Conservation (phyloP, 2,888 invertebrate genomes). For the Andricus quercusramuli region DNA sequence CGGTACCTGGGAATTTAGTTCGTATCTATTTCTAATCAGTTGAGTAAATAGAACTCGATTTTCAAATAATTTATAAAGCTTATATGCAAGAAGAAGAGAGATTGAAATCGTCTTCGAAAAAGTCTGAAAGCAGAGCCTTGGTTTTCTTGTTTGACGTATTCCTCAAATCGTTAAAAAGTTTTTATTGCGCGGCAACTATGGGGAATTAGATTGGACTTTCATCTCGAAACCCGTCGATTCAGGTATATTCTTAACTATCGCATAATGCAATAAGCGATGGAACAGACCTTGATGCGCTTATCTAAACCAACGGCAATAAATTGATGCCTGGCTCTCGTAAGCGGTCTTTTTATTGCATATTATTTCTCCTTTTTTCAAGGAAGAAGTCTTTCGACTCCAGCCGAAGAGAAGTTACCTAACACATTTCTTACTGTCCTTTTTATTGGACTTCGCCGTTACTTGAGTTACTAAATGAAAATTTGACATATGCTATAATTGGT, state of each 20-base stretch:
- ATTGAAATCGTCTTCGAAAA: background rate
- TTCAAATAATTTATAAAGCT: background rate
- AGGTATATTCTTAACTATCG: constrained; percentile 34
- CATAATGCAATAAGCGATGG: constrained; percentile 36
- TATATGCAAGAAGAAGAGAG: background rate
- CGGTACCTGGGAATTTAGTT: too few species aligned
- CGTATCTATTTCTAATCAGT: background rate
- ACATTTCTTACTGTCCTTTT: background rate
- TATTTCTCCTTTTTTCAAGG: constrained; percentile 25
- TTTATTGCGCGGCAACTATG: constrained; percentile 26
- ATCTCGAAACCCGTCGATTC: constrained; percentile 30
- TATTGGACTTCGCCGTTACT: background rate
- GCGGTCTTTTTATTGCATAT: constrained; percentile 28
- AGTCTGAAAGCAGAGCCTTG: background rate
- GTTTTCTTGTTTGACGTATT: constrained; percentile 18
- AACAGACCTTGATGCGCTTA: constrained; percentile 41
- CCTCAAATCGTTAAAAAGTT: constrained; percentile 20
- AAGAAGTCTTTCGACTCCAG: constrained; percentile 30
- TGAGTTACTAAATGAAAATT: background rate
- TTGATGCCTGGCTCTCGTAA: constrained; percentile 34
- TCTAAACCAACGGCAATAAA: constrained; percentile 34
- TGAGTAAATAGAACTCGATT: background rate
- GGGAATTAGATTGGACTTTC: constrained; percentile 37
- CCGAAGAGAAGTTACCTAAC: background rate
- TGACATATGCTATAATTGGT: too few species aligned